Evolutionary conservation across 2,113 vertebrate genomes (phyloP).

Genomic region (Regulus satrapa): DNA sequence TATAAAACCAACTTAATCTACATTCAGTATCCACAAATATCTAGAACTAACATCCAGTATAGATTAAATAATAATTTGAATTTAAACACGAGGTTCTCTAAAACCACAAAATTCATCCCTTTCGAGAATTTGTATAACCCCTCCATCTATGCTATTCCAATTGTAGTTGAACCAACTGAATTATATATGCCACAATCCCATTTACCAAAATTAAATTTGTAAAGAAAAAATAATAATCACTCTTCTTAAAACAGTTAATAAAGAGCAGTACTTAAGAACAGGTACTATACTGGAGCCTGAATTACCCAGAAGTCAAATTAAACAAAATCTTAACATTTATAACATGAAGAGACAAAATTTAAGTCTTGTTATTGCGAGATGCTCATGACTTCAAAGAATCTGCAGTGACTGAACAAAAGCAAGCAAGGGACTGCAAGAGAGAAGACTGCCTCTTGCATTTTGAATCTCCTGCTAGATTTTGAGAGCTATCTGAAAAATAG

Average conservation of each 20-base stretch:
- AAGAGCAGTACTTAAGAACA: not conserved
- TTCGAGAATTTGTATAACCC: not conserved
- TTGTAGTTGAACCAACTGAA: not conserved
- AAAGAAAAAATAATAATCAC: not conserved
- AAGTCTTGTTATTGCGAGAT: not conserved
- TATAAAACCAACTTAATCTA: not conserved
- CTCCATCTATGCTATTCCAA: not conserved
- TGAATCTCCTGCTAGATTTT: not conserved
- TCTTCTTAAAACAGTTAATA: not conserved
- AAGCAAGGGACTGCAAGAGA: not conserved
- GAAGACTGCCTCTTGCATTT: not conserved
- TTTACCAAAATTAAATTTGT: not conserved
- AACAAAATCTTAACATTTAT: not conserved
- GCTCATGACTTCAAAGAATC: slow-evolving; percentile 12
- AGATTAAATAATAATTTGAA: not conserved
- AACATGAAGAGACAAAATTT: not conserved
- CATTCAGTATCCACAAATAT: not conserved
- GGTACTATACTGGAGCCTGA: not conserved
- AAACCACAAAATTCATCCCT: not conserved
- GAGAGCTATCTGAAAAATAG: not conserved
- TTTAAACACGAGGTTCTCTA: not conserved
- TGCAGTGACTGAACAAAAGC: not conserved
- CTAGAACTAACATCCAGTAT: not conserved
- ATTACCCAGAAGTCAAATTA: not conserved
- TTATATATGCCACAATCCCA: not conserved